Percentiles rank a stretch among this genome's conserved stretches.
phyloP scores from a whole-genome alignment of 2,888 invertebrate genomes.

The Euplagia quadripunctaria region DNA sequence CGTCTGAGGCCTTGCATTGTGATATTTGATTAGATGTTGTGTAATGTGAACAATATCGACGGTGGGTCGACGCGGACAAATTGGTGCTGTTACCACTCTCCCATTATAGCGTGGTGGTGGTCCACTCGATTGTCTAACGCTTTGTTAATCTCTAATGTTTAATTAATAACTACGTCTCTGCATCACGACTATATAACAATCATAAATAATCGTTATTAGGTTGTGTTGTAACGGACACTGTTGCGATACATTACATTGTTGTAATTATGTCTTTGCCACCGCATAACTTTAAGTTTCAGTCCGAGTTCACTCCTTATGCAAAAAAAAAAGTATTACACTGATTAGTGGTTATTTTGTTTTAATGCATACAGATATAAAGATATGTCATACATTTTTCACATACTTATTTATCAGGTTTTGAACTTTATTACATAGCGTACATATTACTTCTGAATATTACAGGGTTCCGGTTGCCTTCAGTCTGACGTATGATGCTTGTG shows the following conservation, averaged over 20 bases:
- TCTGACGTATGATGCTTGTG: too few relatives aligned
- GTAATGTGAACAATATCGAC: not conserved
- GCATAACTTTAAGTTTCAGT: not conserved
- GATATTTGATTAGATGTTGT: conserved; percentile 1
- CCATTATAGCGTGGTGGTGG: conserved; percentile 10
- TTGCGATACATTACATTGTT: conserved; percentile 29
- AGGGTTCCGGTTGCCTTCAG: too few relatives aligned
- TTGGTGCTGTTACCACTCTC: not conserved
- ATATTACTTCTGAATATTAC: too few relatives aligned
- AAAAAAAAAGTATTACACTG: too few relatives aligned
- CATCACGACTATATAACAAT: conserved; percentile 16
- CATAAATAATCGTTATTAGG: conserved; percentile 17
- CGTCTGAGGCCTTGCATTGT: not conserved
- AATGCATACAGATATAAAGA: too few relatives aligned
- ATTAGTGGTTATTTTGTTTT: not conserved
- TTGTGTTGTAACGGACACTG: conserved; percentile 9
- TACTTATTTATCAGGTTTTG: too few relatives aligned
- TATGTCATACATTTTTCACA: too few relatives aligned
- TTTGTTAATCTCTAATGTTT: conserved; percentile 40
- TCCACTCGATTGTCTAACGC: conserved; percentile 12
- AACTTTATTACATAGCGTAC: too few relatives aligned
- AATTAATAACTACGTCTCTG: conserved; percentile 31
- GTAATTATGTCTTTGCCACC: conserved; percentile 9
- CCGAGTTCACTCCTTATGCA: too few relatives aligned
- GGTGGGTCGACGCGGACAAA: not conserved